A percentile compares a stretch with the other conserved stretches of the same genome.
phyloP scores from a whole-genome alignment of 2,113 vertebrate species.

The Xiphophorus maculatus region DNA sequence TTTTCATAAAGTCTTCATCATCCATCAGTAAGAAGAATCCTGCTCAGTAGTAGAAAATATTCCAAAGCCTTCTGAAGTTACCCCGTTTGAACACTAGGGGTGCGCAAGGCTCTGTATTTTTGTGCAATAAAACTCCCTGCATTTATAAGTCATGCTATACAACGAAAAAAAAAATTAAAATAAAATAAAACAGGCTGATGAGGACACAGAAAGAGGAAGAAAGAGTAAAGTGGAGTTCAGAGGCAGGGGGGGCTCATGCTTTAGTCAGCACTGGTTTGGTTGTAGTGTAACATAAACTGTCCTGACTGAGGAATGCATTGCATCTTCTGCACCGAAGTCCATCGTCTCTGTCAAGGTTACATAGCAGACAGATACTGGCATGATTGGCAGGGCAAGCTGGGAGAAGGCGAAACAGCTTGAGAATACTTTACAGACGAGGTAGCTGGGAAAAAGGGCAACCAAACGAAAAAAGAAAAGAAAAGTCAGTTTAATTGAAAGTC shows the following conservation, averaged over 20 bases:
- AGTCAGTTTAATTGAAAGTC: slow-evolving; percentile 50
- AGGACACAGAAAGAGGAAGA: slow-evolving; percentile 38
- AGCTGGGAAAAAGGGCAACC: slow-evolving; percentile 84
- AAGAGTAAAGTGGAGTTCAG: slow-evolving; percentile 24
- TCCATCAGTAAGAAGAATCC: slow-evolving; percentile 78
- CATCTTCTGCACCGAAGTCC: slow-evolving; percentile 52
- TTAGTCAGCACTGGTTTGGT: slow-evolving; percentile 77
- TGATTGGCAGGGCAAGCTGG: slow-evolving; percentile 38
- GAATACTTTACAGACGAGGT: slow-evolving; percentile 93
- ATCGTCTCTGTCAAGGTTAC: slow-evolving; percentile 32
- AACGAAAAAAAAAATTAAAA: slow-evolving; percentile 48
- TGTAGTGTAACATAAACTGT: slow-evolving; percentile 70
- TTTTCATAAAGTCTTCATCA: slow-evolving; percentile 75
- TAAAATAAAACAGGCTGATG: slow-evolving; percentile 51
- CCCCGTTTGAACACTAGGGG: slow-evolving; percentile 77
- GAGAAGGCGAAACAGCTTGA: slow-evolving; percentile 66
- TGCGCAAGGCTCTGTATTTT: slow-evolving; percentile 76
- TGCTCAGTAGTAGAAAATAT: slow-evolving; percentile 85
- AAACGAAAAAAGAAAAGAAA: slow-evolving; percentile 54
- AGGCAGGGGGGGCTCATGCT: slow-evolving; percentile 25
- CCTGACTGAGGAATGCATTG: slow-evolving; percentile 60
- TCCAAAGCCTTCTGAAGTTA: slow-evolving; percentile 80
- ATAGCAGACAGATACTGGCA: slow-evolving; percentile 51
- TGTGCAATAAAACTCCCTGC: slow-evolving; percentile 87
- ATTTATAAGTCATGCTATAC: slow-evolving; percentile 79